Percentiles rank a stretch among this genome's conserved stretches.
Conservation (phyloP, 2,888 invertebrate species). For the Dimorphilus gyrociliatus region DNA sequence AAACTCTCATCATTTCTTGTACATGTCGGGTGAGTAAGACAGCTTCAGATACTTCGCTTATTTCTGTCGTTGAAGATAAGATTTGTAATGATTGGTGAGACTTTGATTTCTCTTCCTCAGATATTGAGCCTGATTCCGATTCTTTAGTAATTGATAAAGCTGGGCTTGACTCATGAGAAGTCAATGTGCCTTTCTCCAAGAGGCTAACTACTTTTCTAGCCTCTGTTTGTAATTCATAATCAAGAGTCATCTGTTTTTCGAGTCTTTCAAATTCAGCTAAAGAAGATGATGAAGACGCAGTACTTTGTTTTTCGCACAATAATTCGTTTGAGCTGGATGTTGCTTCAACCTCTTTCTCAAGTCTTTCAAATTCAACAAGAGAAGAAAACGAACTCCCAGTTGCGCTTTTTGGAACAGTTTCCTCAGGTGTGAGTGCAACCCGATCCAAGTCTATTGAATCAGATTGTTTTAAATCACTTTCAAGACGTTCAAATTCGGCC, state of each 20-base stretch:
- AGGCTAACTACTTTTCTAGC: constrained; percentile 34
- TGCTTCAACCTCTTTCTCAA: constrained; percentile 48
- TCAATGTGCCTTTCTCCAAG: constrained; percentile 27
- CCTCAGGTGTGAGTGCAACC: no score
- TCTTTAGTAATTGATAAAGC: constrained; percentile 10
- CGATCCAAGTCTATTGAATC: no score
- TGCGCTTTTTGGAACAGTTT: no score
- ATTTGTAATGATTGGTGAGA: no score
- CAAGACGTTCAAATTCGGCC: constrained; percentile 51
- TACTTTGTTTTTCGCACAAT: constrained; percentile 11
- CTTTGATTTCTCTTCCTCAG: background rate
- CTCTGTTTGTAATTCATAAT: constrained; percentile 30
- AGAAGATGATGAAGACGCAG: constrained; percentile 28
- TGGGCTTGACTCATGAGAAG: no score
- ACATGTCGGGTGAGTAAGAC: constrained; percentile 4
- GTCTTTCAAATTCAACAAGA: constrained; percentile 74
- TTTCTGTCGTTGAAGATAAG: no score
- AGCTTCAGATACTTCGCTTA: constrained; percentile 5
- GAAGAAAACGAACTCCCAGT: constrained; percentile 43
- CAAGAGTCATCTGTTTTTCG: constrained; percentile 23
- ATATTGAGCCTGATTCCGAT: constrained; percentile 7
- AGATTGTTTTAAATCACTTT: constrained; percentile 22
- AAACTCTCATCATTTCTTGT: constrained; percentile 3
- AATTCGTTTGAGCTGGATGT: constrained; percentile 10
- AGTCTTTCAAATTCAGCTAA: constrained; percentile 32